Base-by-base conservation (phyloP, 1,140 invertebrate species). In the Achatina immaculata region DNA sequence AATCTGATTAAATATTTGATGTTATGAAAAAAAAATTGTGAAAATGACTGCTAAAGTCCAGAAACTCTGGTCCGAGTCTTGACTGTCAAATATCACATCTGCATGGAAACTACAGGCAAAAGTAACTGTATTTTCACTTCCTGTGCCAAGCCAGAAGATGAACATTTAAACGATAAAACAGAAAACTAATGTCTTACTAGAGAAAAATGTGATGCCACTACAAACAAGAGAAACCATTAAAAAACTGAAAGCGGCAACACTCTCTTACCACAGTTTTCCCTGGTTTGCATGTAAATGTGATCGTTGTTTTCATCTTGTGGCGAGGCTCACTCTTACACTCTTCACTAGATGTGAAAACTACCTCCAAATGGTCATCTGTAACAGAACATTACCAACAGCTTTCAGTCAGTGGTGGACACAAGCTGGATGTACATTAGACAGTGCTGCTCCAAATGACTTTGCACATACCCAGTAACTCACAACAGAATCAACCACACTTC, bases 331-430 rank as follows among this genome's bases (percentile, higher is more conserved):
- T 82, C 38, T 65, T 40, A 85, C 88, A 89, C 31, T 81, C 80
- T 55, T 84, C 78, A 42, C 71, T 31, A 0, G 86, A 86, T n/a
- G 76, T 84, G 45, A 85, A 86, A 51, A 65, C 80, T 7, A 82
- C 85, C 66, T 89, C 85, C 78, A 89, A 48, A 21, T 83, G 79
- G 40, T 86, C 85, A 86, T 89, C 88, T 89, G 83, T 6, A 62
- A 62, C 7, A 31, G 81, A 79, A 78, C 16, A 40, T 71, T 68
- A 42, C 7, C 9, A 66, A 31, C 9, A 9, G 7, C 19, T 19
- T 66, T 14, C 24, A 51, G 24, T 14, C 11, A 11, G 24, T 51
- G 48, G 11, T 51, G 48, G 11, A 11, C 11, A 51, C 11, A 14
- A 51, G 48, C 11, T 11, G 11, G 48, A 11, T 51, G 48, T 51